phyloP scores from a whole-genome alignment of 2,113 vertebrate species.

The Carlito syrichta region DNA sequence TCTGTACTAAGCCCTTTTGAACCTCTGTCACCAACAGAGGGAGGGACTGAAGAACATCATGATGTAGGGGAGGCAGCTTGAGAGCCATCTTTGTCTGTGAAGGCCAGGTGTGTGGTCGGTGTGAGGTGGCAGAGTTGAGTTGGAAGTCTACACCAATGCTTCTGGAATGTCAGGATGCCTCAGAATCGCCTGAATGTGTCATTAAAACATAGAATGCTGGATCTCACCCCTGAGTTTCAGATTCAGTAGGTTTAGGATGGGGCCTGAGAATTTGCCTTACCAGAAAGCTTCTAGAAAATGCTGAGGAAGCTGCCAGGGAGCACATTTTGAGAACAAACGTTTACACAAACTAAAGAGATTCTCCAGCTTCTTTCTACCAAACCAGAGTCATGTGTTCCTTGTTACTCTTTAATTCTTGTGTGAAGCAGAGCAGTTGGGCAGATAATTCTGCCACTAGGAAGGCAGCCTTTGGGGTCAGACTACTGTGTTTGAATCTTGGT shows the following conservation, averaged over 20 bases:
- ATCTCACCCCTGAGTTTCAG: background rate
- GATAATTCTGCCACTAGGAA: background rate
- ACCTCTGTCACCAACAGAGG: background rate
- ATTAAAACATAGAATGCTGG: background rate
- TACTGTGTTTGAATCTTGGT: background rate
- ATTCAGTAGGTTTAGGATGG: background rate
- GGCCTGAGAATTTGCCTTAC: background rate
- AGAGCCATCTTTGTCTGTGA: background rate
- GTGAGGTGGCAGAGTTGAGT: background rate
- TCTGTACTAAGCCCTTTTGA: background rate
- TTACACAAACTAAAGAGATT: background rate
- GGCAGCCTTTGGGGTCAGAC: background rate
- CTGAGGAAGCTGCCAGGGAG: background rate
- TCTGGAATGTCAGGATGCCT: background rate
- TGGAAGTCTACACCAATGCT: background rate
- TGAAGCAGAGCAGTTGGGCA: background rate
- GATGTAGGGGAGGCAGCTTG: background rate
- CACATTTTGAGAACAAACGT: background rate
- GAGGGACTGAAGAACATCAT: background rate
- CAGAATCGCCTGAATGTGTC: background rate
- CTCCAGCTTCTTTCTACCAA: background rate
- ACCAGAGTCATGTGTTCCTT: background rate
- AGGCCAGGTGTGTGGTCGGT: accelerated
- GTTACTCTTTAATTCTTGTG: background rate
- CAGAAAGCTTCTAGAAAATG: background rate